A percentile compares a stretch with the other conserved stretches of the same genome.
Conservation (phyloP, 2,113 vertebrate species). For the Riparia riparia region DNA sequence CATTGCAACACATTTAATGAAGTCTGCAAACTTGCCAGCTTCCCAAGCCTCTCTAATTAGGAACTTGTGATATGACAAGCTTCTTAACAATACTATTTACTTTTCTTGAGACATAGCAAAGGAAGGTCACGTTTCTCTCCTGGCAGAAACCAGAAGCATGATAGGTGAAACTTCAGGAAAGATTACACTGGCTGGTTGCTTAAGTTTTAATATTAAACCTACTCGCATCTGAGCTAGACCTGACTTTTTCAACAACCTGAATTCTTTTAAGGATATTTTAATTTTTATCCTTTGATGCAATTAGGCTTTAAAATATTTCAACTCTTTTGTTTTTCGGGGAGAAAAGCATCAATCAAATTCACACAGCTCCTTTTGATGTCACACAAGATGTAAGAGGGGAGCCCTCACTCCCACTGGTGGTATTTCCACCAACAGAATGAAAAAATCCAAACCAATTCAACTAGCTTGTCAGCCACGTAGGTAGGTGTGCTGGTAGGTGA, state of each 20-base stretch:
- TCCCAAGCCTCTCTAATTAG: background rate
- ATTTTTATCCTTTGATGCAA: constrained; percentile 29
- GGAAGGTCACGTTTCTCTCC: constrained; percentile 56
- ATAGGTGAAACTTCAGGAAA: constrained; percentile 65
- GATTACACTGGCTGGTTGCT: constrained; percentile 51
- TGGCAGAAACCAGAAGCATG: constrained; percentile 63
- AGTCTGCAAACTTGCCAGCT: constrained; percentile 11
- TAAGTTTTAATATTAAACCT: constrained; percentile 71
- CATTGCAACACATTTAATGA: background rate
- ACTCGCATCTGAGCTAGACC: constrained; percentile 34
- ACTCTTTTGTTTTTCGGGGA: background rate
- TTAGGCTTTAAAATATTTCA: constrained; percentile 45
- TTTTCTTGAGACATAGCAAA: constrained; percentile 61
- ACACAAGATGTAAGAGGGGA: background rate
- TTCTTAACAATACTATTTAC: constrained; percentile 53
- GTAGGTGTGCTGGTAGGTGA: background rate
- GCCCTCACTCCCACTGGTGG: background rate
- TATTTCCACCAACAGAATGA: background rate
- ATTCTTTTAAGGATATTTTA: constrained; percentile 39
- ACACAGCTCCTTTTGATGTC: background rate
- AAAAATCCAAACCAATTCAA: background rate
- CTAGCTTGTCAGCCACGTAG: background rate
- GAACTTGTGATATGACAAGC: constrained; percentile 34
- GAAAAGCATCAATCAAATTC: background rate
- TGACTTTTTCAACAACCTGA: constrained; percentile 52